Conservation (phyloP, 2,113 vertebrate genomes). For the Megaceryle torquata region DNA sequence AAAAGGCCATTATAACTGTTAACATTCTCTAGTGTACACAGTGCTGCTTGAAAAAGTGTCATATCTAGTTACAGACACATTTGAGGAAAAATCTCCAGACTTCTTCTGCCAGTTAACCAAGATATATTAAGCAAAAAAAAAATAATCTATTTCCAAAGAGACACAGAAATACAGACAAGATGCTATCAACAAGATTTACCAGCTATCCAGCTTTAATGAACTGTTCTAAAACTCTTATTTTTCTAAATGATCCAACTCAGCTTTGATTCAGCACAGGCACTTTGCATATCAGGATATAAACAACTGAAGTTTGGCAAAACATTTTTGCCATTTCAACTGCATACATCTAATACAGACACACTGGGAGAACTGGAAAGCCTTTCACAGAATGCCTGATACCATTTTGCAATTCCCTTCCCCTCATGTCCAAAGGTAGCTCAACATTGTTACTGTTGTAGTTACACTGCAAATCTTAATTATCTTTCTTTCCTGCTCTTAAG, state of each 20-base stretch:
- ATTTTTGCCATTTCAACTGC: neutral
- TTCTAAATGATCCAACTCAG: neutral
- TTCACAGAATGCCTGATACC: too few species aligned
- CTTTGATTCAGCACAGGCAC: neutral
- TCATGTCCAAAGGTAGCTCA: neutral
- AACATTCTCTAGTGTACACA: too few species aligned
- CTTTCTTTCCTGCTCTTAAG: neutral
- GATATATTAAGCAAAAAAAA: neutral
- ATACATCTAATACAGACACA: neutral
- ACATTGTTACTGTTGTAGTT: too few species aligned
- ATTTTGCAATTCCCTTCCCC: neutral
- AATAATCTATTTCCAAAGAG: neutral
- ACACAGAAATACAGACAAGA: neutral
- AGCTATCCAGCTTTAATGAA: neutral
- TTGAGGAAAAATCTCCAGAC: neutral
- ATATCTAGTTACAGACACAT: neutral
- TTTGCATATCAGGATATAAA: neutral
- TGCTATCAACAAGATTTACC: neutral
- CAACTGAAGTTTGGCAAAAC: neutral
- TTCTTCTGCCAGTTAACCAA: neutral
- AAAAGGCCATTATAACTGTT: neutral
- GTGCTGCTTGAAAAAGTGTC: neutral
- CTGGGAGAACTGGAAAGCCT: neutral
- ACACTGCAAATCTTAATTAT: neutral
- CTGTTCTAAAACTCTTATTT: neutral